Evolutionary conservation across 2,113 vertebrate species (phyloP).

Genomic region (Ceyx cyanopectus): DNA sequence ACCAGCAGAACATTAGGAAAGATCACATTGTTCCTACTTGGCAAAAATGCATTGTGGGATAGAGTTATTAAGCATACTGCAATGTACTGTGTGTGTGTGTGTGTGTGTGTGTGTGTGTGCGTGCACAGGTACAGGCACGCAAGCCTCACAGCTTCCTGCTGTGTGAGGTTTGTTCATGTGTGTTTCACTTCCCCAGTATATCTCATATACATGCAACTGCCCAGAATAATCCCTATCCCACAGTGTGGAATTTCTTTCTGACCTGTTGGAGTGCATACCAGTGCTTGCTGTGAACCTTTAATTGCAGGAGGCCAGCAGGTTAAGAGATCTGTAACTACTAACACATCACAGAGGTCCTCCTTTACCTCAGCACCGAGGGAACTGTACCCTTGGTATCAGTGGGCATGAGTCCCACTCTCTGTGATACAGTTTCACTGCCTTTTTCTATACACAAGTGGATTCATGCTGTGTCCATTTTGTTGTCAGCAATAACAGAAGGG

Average conservation of each 20-base stretch:
- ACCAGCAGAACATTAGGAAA: constrained; percentile 65
- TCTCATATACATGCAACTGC: accelerated
- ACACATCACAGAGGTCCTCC: not conserved
- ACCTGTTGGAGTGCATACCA: not conserved
- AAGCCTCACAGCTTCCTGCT: constrained; percentile 33
- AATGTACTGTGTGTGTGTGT: not conserved
- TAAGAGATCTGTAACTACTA: constrained; percentile 10
- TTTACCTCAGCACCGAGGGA: constrained; percentile 13
- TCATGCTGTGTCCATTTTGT: constrained; percentile 18
- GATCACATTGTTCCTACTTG: constrained; percentile 53
- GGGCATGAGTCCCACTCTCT: constrained; percentile 8
- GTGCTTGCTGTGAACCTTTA: constrained; percentile 7
- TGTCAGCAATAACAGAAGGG: constrained; percentile 28
- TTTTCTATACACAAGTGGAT: constrained; percentile 19
- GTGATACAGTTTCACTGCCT: not conserved
- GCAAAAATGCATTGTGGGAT: constrained; percentile 55
- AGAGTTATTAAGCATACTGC: constrained; percentile 14
- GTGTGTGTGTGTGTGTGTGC: not conserved
- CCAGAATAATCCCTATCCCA: constrained; percentile 5
- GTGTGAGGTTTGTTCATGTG: not conserved
- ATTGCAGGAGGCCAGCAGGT: constrained; percentile 16
- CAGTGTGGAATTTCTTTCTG: not conserved
- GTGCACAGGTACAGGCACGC: not conserved
- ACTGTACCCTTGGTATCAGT: not conserved
- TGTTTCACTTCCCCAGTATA: not conserved